Base-by-base conservation (phyloP, 2,888 invertebrate species). In the Coenonympha glycerion region DNA sequence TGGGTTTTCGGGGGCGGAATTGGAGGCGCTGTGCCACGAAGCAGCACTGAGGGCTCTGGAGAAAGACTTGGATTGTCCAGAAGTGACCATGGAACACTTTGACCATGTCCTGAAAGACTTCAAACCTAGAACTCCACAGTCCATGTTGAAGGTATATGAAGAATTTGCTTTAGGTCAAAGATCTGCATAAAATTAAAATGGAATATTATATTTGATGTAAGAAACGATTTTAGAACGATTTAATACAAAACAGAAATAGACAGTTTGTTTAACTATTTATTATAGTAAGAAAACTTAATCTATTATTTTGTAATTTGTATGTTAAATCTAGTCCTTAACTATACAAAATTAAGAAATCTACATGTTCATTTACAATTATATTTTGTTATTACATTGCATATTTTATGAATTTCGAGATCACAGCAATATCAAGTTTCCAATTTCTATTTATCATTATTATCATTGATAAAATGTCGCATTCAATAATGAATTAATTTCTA, bases 1-100 rank as follows among this genome's bases (percentile, higher is more conserved):
- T 21, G 92, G 93, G 0, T 98, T 95, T 79, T 97, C 98, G 0
- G 99, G 99, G 0, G 99, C 99, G 0, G 99, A 99, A 87, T 89
- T 95, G 30, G 90, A 92, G 60, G 96, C 96, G 0, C 88, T 98
- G 1, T 98, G 98, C 67, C 93, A 96, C 56, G 97, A 97, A 79
- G 98, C 98, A 5, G 98, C 95, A 0, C 85, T 97, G 71, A 90
- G 90, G 68, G 95, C 97, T 1, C 77, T 98, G 39, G 93, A 95
- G 69, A 92, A 92, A 61, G 90, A 92, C 71, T 81, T 96, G 1
- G 81, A 92, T 5, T 90, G 92, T 21, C 64, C 79, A 8, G 69
- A 73, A 49, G 91, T 98, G 0, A 80, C 82, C 2, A 89, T 88
- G 81, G 76, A 82, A 30, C 93, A 97, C 83, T 97, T 98, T 75